Base-by-base conservation (phyloP, 1,140 invertebrate species). In the Zaprionus davidi region DNA sequence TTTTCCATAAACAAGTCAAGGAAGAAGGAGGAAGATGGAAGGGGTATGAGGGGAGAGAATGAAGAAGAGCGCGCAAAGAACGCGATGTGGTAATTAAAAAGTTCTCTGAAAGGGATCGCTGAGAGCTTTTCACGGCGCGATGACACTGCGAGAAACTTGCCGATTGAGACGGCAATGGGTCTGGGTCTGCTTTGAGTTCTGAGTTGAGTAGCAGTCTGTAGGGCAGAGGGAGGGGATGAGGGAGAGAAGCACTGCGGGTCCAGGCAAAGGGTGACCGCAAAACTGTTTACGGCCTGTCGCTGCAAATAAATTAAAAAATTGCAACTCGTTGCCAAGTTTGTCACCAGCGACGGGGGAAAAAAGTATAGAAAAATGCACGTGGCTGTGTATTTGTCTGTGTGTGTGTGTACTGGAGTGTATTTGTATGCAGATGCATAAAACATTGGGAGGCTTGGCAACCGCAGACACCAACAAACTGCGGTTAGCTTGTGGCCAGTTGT, bases 311-410 rank as follows among this genome's bases (percentile, higher is more conserved):
- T 82, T 82, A 73, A 77, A 80, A 86, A 88, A 74, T 65, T 74
- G 80, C 84, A 78, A 80, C 83, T 78, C 80, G 69, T 79, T 86
- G 83, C 83, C 83, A 86, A 86, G 76, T 86, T 88, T 86, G 83
- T 86, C 84, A 77, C 83, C 83, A 76, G 77, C 74, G 60, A 66
- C 70, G 55, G 56, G 28, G 36, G 41, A 49, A 71, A 72, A 71
- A 79, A 60, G 58, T 3, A 31, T 68, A 72, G 63, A 68, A 84
- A 77, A 77, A 22, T 31, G 44, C 11, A 73, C 53, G 49, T 49
- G 49, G 67, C 68, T 76, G 46, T 64, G 41, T 53, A 31, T 44
- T 26, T 60, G 12, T 60, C 26, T 67, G n/a, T 49, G 6, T 77
- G 12, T 51, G 49, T 65, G 67, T 73, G 46, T 20, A 2, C 6